Evolutionary conservation across 2,888 invertebrate species (phyloP).

Genomic region (Blastobasis adustella): DNA sequence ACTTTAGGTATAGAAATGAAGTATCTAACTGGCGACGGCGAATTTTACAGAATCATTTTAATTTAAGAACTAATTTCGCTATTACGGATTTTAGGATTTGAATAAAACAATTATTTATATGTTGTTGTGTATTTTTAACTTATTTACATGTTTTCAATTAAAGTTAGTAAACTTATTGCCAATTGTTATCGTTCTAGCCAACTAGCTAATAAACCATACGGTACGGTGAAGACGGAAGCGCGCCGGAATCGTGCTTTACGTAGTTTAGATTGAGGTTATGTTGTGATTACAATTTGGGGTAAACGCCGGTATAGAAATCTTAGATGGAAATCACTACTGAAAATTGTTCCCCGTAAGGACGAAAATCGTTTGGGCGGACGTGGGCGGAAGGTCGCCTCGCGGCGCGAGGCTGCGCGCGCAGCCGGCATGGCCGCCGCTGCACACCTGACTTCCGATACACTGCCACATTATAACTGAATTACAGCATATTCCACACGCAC

Average conservation of each 20-base stretch:
- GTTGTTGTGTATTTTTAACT: constrained; percentile 28
- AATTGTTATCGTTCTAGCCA: constrained; percentile 32
- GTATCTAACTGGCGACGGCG: background rate
- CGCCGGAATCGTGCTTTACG: constrained; percentile 54
- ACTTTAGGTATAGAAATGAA: background rate
- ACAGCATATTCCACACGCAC: constrained; percentile 39
- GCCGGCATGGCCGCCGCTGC: constrained; percentile 65
- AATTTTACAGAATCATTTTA: background rate
- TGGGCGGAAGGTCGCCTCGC: constrained; percentile 40
- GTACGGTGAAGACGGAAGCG: constrained; percentile 37
- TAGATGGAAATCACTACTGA: constrained; percentile 41
- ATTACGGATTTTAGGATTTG: background rate
- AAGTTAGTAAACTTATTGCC: constrained; percentile 42
- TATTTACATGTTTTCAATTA: constrained; percentile 36
- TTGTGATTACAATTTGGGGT: constrained; percentile 65
- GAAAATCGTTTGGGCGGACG: constrained; percentile 43
- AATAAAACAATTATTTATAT: background rate
- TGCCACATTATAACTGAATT: constrained; percentile 56
- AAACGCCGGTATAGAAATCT: constrained; percentile 47
- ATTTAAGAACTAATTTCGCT: background rate
- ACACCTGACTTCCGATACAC: constrained; percentile 66
- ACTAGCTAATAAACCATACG: constrained; percentile 19
- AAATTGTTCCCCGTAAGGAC: constrained; percentile 44
- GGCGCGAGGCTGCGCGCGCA: constrained; percentile 67
- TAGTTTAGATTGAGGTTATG: constrained; percentile 68